Evolutionary conservation across 2,113 vertebrate species (phyloP).

Genomic region (Electrona antarctica): DNA sequence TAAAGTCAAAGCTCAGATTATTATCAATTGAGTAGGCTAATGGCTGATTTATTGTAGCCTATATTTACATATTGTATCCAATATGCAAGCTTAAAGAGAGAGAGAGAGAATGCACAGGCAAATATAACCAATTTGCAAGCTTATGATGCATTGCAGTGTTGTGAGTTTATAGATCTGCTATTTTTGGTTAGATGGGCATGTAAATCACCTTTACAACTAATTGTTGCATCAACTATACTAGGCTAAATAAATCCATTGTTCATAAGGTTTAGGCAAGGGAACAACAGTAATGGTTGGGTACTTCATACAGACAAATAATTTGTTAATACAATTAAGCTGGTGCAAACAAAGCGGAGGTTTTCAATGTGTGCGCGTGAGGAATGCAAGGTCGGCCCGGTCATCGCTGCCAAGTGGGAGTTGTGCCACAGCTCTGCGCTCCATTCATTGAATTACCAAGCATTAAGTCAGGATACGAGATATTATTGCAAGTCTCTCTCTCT

Average conservation of each 20-base stretch:
- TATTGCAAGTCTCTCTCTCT: constrained; percentile 50
- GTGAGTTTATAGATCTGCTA: too few relatives aligned
- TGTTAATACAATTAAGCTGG: background rate
- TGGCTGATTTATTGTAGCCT: too few relatives aligned
- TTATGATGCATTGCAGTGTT: background rate
- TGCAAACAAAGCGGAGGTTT: background rate
- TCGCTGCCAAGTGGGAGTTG: constrained; percentile 42
- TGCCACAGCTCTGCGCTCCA: constrained; percentile 48
- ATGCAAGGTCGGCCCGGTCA: constrained; percentile 12
- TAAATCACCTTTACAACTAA: background rate
- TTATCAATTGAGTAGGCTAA: too few relatives aligned
- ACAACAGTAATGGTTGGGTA: background rate
- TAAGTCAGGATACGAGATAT: constrained; percentile 59
- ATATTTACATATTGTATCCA: too few relatives aligned
- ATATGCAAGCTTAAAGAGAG: too few relatives aligned
- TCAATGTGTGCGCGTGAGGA: constrained; percentile 5
- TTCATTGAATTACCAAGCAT: constrained; percentile 53
- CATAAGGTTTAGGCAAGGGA: background rate
- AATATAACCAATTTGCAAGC: too few relatives aligned
- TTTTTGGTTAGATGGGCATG: background rate
- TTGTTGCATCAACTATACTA: background rate
- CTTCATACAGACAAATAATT: background rate
- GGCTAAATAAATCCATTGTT: background rate
- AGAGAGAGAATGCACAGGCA: too few relatives aligned
- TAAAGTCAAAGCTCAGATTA: too few relatives aligned